phyloP scores from a whole-genome alignment of 2,888 invertebrate genomes.

The Conomelus anceps region DNA sequence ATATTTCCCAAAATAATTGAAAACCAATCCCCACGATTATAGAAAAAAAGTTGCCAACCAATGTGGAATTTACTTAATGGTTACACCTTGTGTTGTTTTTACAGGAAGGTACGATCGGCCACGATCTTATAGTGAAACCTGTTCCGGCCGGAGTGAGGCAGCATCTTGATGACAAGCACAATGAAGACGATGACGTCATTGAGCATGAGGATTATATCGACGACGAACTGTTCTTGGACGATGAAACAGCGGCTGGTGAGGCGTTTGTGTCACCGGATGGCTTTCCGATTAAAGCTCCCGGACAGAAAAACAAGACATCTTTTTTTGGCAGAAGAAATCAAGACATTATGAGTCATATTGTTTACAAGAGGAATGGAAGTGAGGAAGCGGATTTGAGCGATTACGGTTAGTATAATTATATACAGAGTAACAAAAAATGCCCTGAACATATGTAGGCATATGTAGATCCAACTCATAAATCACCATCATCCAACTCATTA shows the following conservation, averaged over 20 bases:
- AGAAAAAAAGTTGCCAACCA: neutral
- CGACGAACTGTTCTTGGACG: slow-evolving; percentile 29
- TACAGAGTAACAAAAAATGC: neutral
- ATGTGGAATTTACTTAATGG: neutral
- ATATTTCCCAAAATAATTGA: no score
- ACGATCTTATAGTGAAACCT: slow-evolving; percentile 80
- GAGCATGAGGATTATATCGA: slow-evolving; percentile 21
- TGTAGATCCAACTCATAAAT: no score
- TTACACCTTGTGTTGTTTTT: neutral
- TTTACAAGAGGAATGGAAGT: slow-evolving; percentile 58
- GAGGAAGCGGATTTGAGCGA: slow-evolving; percentile 53
- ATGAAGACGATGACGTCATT: slow-evolving; percentile 34
- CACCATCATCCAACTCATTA: no score
- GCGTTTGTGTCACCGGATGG: slow-evolving; percentile 29
- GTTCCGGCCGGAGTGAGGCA: slow-evolving; percentile 62
- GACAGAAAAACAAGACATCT: slow-evolving; percentile 1
- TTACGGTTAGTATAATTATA: slow-evolving; percentile 59
- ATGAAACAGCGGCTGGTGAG: slow-evolving; percentile 27
- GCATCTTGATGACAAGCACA: slow-evolving; percentile 44
- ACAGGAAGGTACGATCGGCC: slow-evolving; percentile 89
- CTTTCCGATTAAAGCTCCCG: slow-evolving; percentile 28
- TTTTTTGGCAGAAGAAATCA: slow-evolving; percentile 16
- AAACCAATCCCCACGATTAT: no score
- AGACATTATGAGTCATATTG: slow-evolving; percentile 52
- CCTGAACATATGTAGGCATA: neutral